Percentiles rank a stretch among this genome's conserved stretches.
Evolutionary conservation across 2,113 vertebrate species (phyloP).

Genomic region (Neogobius melanostomus): DNA sequence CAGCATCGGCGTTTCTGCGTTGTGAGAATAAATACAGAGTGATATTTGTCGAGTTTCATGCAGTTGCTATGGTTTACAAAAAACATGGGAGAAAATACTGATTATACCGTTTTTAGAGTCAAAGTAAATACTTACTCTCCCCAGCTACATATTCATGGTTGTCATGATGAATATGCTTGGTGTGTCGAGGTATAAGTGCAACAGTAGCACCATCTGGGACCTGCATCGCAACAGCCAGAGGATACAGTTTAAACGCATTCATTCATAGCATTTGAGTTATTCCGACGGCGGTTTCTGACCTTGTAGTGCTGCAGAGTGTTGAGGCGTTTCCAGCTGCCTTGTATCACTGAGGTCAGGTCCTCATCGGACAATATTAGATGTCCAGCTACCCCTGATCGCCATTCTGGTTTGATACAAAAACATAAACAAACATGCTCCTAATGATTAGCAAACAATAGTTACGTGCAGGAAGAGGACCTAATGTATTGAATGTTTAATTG

Average conservation of each 20-base stretch:
- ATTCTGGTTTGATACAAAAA: slow-evolving; percentile 76
- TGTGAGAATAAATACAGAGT: background rate
- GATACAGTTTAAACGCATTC: background rate
- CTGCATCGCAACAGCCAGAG: slow-evolving; percentile 63
- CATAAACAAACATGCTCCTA: background rate
- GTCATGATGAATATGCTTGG: slow-evolving; percentile 91
- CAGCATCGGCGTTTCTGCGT: slow-evolving; percentile 93
- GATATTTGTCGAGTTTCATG: background rate
- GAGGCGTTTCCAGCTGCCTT: slow-evolving; percentile 94
- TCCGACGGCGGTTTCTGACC: slow-evolving; percentile 67
- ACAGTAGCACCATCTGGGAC: slow-evolving; percentile 96
- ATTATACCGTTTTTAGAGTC: background rate
- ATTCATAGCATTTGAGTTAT: background rate
- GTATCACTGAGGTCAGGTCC: slow-evolving; percentile 92
- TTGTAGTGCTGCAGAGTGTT: slow-evolving; percentile 98
- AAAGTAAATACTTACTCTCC: slow-evolving; percentile 85
- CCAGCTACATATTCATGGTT: slow-evolving; percentile 95
- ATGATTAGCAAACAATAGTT: too few species aligned
- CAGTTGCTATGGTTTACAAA: too few species aligned
- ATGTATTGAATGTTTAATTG: too few species aligned
- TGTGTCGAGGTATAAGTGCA: slow-evolving; percentile 91
- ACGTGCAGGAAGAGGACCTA: too few species aligned
- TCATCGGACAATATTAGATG: slow-evolving; percentile 97
- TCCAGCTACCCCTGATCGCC: slow-evolving; percentile 93
- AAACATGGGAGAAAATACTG: too few species aligned